Percentiles rank a stretch among this genome's conserved stretches.
phyloP scores from a whole-genome alignment of 2,888 invertebrate genomes.

The Athrips mouffetella region DNA sequence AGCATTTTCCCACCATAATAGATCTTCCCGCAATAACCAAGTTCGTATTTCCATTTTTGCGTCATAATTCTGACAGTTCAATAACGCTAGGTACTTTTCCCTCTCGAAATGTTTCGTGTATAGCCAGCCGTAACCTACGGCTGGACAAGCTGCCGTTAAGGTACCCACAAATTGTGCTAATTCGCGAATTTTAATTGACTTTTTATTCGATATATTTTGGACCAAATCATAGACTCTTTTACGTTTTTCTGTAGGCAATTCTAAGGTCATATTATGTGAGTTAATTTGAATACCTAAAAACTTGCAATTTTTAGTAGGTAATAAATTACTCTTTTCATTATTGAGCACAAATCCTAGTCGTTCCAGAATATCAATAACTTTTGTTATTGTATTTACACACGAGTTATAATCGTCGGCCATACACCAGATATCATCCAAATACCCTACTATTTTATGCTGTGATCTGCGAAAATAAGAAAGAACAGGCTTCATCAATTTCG shows the following conservation, averaged over 20 bases:
- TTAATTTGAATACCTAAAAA: no score
- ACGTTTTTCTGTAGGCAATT: constrained; percentile 3
- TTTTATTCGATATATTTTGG: not conserved
- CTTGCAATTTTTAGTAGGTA: no score
- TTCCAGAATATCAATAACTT: no score
- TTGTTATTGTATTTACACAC: not conserved
- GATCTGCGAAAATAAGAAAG: constrained; percentile 1
- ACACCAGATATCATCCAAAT: constrained; percentile 9
- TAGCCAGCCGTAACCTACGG: constrained; percentile 7
- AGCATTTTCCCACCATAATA: no score
- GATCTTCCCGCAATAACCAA: no score
- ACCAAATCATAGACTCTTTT: not conserved
- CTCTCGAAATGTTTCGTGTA: constrained; percentile 4
- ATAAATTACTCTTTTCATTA: no score
- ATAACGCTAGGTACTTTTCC: not conserved
- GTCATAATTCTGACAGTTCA: no score
- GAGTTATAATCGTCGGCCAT: not conserved
- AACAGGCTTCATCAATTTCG: constrained; percentile 9
- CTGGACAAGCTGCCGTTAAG: constrained; percentile 5
- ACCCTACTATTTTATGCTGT: not conserved
- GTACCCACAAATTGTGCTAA: constrained; percentile 7
- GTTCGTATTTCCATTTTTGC: no score
- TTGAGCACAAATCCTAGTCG: no score
- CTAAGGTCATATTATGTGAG: not conserved
- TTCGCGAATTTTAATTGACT: not conserved